These are phyloP conservation scores for Halichondria panicea DNA, from an alignment of 37 sponge, comb jelly and placozoan genomes.

Conservation along the genomic window DNA sequence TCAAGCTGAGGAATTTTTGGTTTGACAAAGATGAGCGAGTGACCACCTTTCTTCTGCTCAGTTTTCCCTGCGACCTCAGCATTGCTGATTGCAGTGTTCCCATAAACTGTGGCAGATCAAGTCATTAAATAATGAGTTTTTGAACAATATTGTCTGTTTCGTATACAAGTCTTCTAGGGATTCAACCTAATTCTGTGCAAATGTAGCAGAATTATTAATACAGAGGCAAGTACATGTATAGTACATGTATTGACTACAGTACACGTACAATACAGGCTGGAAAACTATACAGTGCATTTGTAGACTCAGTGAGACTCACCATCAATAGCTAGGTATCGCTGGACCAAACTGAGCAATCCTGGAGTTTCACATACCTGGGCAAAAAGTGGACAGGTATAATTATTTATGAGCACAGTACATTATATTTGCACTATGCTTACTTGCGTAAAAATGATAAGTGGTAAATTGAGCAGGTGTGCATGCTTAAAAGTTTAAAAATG, in stretches of 20 bases:
- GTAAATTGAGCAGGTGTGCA: too few relatives aligned
- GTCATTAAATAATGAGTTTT: not conserved
- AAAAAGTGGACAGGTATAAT: not conserved
- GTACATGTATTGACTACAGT: too few relatives aligned
- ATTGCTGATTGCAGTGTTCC: not conserved
- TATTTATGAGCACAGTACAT: not conserved
- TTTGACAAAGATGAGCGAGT: conserved; percentile 24
- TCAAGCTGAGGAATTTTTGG: conserved; percentile 26
- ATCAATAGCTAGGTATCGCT: conserved; percentile 53
- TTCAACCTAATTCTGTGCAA: not conserved
- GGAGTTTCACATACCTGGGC: conserved; percentile 28
- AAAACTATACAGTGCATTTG: not conserved
- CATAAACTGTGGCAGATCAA: conserved; percentile 29
- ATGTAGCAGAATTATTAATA: not conserved
- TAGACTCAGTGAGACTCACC: conserved; percentile 1
- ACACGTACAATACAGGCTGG: not conserved
- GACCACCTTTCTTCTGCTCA: not conserved
- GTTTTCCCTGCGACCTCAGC: conserved; percentile 4
- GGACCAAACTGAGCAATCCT: conserved; percentile 34
- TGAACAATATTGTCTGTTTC: not conserved
- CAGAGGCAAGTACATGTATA: too few relatives aligned
- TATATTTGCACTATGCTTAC: too few relatives aligned
- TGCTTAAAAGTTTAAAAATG: too few relatives aligned
- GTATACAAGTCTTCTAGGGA: not conserved
- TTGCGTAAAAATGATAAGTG: too few relatives aligned